Evolutionary conservation across 2,113 vertebrate genomes (phyloP), one percentile per base, ranked within the genome.

Genomic region (Nesogale talazaci): DNA sequence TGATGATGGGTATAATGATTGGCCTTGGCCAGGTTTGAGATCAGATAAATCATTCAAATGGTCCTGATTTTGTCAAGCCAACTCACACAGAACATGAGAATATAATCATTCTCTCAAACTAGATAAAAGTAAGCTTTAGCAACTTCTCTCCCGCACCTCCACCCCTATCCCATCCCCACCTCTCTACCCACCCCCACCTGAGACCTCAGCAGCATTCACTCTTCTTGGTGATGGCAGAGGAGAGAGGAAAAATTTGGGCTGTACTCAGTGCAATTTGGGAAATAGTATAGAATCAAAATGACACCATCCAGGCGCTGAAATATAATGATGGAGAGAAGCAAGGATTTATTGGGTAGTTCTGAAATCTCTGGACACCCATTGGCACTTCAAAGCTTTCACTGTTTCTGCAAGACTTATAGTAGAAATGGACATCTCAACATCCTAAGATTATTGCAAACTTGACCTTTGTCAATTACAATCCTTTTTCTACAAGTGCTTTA

Each of bases 281-380:
- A 91, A 92, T 59, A 52, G 59, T 67, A 0, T 72, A 38, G 86
- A 86, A 34, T 40, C 7, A 83, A 93, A 92, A 93, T 14, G 17
- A 92, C 17, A 27, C 12, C 22, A n/a, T 23, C 34, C 36, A 83
- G 80, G 42, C 63, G 36, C 42, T 88, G 23, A 74, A 81, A 77
- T 36, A 42, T 9, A 7, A 15, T 22, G 4, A 67, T 4, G 25
- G 36, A 81, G 19, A 91, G 72, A 94, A 91, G 27, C 40, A 29
- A 86, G 61, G 6, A 69, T 40, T 85, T 42, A 69, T 2, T 61
- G 52, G 72, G 10, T 23, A 14, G 34, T 72, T 94, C 70, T 83
- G 59, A n/a, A 19, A 61, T 65, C 87, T 70, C 59, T 86, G 59
- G 65, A 46, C 1, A 80, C 52, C 6, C 25, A 16, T 40, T 56